Percentiles rank a stretch among this genome's conserved stretches.
Conservation (phyloP, 1,140 invertebrate genomes). For the Trachymyrmex septentrionalis region DNA sequence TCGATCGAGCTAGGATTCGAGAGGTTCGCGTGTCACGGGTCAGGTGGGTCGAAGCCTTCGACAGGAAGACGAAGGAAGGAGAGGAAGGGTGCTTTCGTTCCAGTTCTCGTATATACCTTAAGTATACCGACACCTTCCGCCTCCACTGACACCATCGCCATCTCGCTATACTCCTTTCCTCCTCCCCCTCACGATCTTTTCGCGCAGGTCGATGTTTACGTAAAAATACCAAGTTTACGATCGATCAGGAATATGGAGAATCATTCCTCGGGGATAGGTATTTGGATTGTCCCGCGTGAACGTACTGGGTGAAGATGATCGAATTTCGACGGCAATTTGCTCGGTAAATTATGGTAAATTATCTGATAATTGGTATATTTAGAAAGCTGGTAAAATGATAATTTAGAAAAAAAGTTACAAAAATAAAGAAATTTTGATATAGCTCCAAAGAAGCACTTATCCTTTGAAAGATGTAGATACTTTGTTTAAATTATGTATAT, state of each 20-base stretch:
- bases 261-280: conserved; percentile 20
- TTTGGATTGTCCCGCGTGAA: background rate
- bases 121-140: conserved; percentile 60
- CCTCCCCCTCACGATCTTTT: background rate
- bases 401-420: too few species aligned
- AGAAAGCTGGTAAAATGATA: too few species aligned
- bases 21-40: conserved; percentile 69
- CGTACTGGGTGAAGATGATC: background rate
- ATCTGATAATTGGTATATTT: too few species aligned
- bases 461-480: too few species aligned
- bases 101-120: conserved; percentile 55
- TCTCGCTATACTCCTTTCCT: background rate
- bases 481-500: too few species aligned
- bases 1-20: conserved; percentile 62
- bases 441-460: too few species aligned
- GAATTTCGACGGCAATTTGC: too few species aligned
- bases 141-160: background rate
- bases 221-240: conserved; percentile 56
- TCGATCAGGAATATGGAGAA: conserved; percentile 33
- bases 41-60: conserved; percentile 65
- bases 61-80: conserved; percentile 56
- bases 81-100: conserved; percentile 44
- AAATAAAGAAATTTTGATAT: too few species aligned
- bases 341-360: too few species aligned
- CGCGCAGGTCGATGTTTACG: conserved; percentile 37